Evolutionary conservation across 1,140 invertebrate species (phyloP), one percentile per base, ranked within the genome.

Genomic region (Zeugodacus cucurbitae): DNA sequence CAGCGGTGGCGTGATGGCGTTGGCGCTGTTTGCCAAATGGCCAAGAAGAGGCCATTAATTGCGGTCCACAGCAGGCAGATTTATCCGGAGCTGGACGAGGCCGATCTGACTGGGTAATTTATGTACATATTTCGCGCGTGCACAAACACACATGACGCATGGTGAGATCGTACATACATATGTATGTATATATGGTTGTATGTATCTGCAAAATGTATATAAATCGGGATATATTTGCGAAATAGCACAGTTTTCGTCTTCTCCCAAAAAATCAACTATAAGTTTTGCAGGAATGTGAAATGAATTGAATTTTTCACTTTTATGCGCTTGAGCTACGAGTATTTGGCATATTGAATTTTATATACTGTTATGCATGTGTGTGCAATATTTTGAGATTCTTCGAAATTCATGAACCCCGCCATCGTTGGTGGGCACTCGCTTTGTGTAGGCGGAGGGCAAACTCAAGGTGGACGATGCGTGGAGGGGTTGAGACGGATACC

Each of bases 11-110:
- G 70, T 78, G 62, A 0, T 64, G 62, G 37, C 48, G 78, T 85
- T 67, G 70, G 85, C 14, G 20, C 11, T 58, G 58, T 82, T 34
- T 37, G 62, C 82, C 59, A 86, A 58, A 86, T 54, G 64, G 67
- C 88, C 88, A 89, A 89, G 70, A 86, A 59, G 85, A 86, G 88
- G 88, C 87, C 87, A 89, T 89, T 89, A 87, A 85, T 89, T 64
- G 48, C 58, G 14, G 54, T 26, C 62, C 87, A 70, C 48, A 87
- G 87, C 20, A 67, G 62, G 64, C 41, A 48, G 37, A 87, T 64
- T 87, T 87, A 59, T 67, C 58, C 41, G 54, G 20, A 54, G 5
- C 58, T 59, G 59, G n/a, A 34, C 85, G 57, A 86, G 85, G 54
- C 67, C 29, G 58, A 59, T 17, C 20, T 87, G 87, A 58, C 87